phyloP scores from a whole-genome alignment of 2,888 invertebrate species.

The Limnephilus auricula region DNA sequence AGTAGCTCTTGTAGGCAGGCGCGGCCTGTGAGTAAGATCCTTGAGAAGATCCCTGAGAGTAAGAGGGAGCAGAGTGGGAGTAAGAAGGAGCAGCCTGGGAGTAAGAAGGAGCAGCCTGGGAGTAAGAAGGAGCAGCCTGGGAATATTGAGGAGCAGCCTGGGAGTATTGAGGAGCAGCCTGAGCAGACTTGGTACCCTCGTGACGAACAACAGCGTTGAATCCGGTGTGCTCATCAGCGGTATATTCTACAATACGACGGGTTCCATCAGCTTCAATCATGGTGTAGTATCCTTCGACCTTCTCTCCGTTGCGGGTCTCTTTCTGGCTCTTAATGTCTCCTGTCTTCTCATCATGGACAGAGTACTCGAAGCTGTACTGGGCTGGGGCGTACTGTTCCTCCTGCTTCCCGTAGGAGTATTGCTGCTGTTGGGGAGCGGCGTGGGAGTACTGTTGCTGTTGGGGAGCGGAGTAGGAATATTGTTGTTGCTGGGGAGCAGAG shows the following conservation, averaged over 20 bases:
- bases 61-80: neutral
- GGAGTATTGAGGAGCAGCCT: constrained; percentile 22
- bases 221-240: constrained; percentile 73
- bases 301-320: constrained; percentile 74
- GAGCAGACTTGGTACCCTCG: constrained; percentile 67
- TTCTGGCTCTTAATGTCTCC: constrained; percentile 76
- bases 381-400: constrained; percentile 57
- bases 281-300: constrained; percentile 75
- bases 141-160: constrained; percentile 43
- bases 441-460: too few species aligned
- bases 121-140: constrained; percentile 49
- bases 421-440: neutral
- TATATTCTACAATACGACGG: constrained; percentile 75
- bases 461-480: constrained; percentile 19
- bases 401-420: neutral
- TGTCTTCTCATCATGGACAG: constrained; percentile 73
- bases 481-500: constrained; percentile 45
- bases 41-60: neutral
- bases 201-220: constrained; percentile 75
- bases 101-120: constrained; percentile 10
- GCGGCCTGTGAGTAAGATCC: constrained; percentile 22
- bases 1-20: too few species aligned
- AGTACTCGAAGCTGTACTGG: constrained; percentile 69
- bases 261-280: constrained; percentile 76
- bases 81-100: constrained; percentile 24